Evolutionary conservation across 1,140 invertebrate genomes (phyloP).

Genomic region (Orchesella cincta): DNA sequence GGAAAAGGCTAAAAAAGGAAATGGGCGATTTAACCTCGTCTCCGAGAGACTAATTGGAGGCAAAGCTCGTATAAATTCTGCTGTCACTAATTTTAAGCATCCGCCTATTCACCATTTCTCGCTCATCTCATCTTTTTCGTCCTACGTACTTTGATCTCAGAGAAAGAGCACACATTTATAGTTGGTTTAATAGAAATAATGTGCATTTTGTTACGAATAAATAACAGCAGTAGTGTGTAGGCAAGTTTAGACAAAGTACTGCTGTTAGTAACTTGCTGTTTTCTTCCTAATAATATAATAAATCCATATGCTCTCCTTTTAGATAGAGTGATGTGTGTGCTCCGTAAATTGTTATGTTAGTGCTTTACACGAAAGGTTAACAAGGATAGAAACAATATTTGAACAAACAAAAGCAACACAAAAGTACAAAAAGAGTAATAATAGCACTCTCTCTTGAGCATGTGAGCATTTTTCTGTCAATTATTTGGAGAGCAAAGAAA

Average conservation of each 20-base stretch:
- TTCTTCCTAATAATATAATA: background rate
- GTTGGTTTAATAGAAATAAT: conserved; percentile 8
- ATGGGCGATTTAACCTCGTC: conserved; percentile 35
- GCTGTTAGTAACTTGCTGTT: background rate
- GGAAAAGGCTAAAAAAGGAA: conserved; percentile 39
- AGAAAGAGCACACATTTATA: too few species aligned
- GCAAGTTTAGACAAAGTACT: too few species aligned
- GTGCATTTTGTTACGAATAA: background rate
- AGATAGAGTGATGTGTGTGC: too few species aligned
- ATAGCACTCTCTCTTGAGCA: background rate
- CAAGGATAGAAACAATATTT: conserved; percentile 22
- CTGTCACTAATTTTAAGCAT: conserved; percentile 31
- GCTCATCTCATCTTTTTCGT: background rate
- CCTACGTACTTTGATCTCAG: too few species aligned
- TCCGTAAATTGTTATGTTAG: background rate
- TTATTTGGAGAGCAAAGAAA: background rate
- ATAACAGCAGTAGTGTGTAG: background rate
- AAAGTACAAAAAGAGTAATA: background rate
- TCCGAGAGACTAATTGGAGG: conserved; percentile 40
- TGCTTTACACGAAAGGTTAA: conserved; percentile 17
- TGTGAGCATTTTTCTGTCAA: background rate
- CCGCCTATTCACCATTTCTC: conserved; percentile 14
- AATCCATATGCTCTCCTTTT: background rate
- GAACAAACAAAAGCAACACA: background rate
- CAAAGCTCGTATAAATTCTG: conserved; percentile 35